Evolutionary conservation across 2,113 vertebrate genomes (phyloP), one percentile per base, ranked within the genome.

Genomic region (Podarcis raffonei): DNA sequence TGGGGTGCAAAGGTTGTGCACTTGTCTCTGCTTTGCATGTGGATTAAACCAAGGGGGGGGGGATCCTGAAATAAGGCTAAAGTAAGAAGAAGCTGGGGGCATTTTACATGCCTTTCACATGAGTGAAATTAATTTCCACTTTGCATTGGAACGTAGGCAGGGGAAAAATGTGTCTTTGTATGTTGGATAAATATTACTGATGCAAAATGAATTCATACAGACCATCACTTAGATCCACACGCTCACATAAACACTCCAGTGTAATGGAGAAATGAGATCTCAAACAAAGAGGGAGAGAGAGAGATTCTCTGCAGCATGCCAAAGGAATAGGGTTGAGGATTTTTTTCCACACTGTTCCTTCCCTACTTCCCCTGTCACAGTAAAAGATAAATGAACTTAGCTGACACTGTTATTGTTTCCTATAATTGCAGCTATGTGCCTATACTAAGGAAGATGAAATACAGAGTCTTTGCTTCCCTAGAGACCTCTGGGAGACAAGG

Each of bases 331-430:
- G 66, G 37, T 18, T 37, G 74, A 8, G 8, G 27, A 27, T 90
- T 90, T 87, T 85, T 76, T 81, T 76, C 79, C 0, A 69, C n/a
- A 25, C 30, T 81, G 84, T 85, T 57, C 68, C 7, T 79, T 27
- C 72, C 30, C 27, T 62, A 0, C 83, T 91, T 90, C 80, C 12
- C 15, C 2, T 91, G 79, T 90, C 35, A 84, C 89, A n/a, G 68
- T 2, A 69, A 65, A 91, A 89, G 27, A 25, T 69, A 18, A 65
- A 57, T 71, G 48, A 27, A 75, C 53, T 84, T 30, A 86, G 85
- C 66, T 25, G 22, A 25, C 69, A 83, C 81, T 5, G 23, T 9
- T 89, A 20, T 12, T 83, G 13, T 81, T 78, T 79, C 16, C 32
- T 53, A 30, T 68, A 48, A 53, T n/a, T n/a, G 0, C 86, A 53